These are phyloP conservation scores for Microplitis demolitor DNA, from an alignment of 1,140 invertebrate genomes.

Conservation along the genomic window DNA sequence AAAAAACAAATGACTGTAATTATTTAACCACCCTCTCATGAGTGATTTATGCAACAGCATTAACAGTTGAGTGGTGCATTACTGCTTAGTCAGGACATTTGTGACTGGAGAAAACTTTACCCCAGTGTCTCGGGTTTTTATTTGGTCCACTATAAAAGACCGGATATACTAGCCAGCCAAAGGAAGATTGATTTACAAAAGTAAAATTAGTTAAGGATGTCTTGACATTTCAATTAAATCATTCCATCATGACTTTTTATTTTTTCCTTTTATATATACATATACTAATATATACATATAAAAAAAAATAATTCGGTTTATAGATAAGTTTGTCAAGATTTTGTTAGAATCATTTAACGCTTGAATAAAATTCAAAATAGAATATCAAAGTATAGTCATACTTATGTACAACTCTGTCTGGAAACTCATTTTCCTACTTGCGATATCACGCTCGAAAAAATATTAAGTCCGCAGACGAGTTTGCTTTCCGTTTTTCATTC, in stretches of 20 bases:
- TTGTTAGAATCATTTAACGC: no score
- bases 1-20: no score
- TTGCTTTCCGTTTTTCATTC: conserved; percentile 4
- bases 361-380: no score
- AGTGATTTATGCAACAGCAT: not conserved
- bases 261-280: no score
- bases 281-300: no score
- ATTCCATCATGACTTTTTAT: no score
- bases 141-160: not conserved
- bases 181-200: no score
- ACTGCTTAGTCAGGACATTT: conserved; percentile 6
- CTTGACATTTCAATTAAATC: no score
- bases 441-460: conserved; percentile 15
- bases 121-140: not conserved
- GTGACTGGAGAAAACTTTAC: conserved; percentile 3
- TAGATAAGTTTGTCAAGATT: no score
- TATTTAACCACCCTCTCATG: not conserved
- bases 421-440: conserved; percentile 8
- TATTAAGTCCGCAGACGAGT: not conserved
- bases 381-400: no score
- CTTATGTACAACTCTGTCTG: not conserved
- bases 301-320: no score
- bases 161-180: not conserved
- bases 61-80: not conserved
- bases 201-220: no score